A percentile compares a stretch with the other conserved stretches of the same genome.
These are phyloP conservation scores for Florisuga fusca DNA, from an alignment of 2,797 vertebrate genomes.

Conservation along the genomic window DNA sequence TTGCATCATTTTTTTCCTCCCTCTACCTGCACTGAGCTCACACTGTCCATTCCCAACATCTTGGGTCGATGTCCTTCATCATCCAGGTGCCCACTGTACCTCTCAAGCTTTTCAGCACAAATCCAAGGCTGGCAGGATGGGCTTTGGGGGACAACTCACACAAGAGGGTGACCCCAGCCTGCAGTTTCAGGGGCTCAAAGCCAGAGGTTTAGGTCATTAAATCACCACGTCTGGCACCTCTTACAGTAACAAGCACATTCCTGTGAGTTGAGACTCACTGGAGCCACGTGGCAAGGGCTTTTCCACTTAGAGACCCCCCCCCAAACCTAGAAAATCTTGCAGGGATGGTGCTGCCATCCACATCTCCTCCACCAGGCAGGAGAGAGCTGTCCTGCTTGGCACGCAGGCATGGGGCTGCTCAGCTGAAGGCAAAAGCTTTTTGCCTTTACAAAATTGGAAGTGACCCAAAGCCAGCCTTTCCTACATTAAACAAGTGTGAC, in stretches of 20 bases:
- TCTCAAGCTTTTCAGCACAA: neutral
- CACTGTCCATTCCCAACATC: accelerated
- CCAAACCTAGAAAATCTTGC: neutral
- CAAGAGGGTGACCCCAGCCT: neutral
- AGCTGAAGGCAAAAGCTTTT: neutral
- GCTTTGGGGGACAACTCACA: accelerated
- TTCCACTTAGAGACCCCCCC: neutral
- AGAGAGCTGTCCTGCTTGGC: neutral
- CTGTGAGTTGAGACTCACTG: neutral
- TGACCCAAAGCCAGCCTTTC: conserved; percentile 47
- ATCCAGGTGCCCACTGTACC: accelerated
- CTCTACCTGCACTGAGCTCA: neutral
- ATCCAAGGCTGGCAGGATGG: neutral
- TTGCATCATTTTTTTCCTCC: neutral
- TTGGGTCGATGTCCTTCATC: neutral
- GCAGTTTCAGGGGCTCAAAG: neutral
- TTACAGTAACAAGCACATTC: neutral
- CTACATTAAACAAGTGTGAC: conserved; percentile 49
- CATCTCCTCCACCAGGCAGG: neutral
- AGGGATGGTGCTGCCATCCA: accelerated
- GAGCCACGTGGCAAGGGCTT: neutral
- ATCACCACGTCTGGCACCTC: neutral
- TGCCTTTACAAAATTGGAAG: neutral
- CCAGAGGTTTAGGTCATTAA: neutral
- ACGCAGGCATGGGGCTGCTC: neutral